Evolutionary conservation across 2,888 invertebrate genomes (phyloP).

Genomic region (Pseudanteris insignis): DNA sequence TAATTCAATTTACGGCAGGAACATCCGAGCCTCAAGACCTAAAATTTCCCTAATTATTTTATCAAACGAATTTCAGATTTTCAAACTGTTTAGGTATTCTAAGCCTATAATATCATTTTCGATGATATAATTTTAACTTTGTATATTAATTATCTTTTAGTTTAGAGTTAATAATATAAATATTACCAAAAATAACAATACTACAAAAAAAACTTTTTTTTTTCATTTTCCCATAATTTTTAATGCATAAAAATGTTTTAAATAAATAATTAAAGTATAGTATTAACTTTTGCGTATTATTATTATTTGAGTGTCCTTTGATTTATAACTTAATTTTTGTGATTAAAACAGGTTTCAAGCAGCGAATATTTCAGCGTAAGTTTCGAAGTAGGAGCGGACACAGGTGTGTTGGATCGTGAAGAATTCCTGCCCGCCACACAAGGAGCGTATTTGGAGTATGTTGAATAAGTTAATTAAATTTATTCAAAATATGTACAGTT

Average conservation of each 20-base stretch:
- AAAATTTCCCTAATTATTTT: conserved; percentile 1
- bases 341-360: conserved; percentile 76
- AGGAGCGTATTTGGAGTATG: conserved; percentile 75
- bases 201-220: too few relatives aligned
- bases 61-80: not conserved
- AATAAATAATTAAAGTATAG: conserved; percentile 1
- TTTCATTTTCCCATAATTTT: too few relatives aligned
- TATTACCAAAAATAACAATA: too few relatives aligned
- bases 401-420: conserved; percentile 69
- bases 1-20: conserved; percentile 9
- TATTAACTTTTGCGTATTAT: not conserved
- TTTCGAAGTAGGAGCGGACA: conserved; percentile 72
- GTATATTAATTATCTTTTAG: too few relatives aligned
- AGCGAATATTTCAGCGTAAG: conserved; percentile 79
- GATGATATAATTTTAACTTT: too few relatives aligned
- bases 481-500: not conserved
- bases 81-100: too few relatives aligned
- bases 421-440: conserved; percentile 76
- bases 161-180: too few relatives aligned
- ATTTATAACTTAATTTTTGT: not conserved
- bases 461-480: conserved; percentile 45
- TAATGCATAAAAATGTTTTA: too few relatives aligned
- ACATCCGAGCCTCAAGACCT: not conserved
- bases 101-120: too few relatives aligned
- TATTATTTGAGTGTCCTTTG: too few relatives aligned